These are phyloP conservation scores for Anoura caudifer DNA, from an alignment of 2,113 vertebrate species.

Conservation along the genomic window DNA sequence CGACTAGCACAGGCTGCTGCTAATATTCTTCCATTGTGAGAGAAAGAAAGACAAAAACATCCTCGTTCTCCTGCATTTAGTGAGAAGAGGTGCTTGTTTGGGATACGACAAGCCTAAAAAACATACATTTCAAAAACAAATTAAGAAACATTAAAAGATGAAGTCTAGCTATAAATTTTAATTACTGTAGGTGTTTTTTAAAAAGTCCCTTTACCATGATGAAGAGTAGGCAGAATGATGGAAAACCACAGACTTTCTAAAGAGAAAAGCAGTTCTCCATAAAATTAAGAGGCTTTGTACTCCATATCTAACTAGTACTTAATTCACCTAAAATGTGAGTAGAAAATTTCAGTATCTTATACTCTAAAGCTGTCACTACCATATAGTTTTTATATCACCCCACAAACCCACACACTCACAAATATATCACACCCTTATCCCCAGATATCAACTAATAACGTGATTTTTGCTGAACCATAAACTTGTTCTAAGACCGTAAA, in stretches of 20 bases:
- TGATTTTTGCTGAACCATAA: not conserved
- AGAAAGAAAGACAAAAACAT: slow-evolving; percentile 92
- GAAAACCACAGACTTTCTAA: not conserved
- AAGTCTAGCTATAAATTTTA: slow-evolving; percentile 1
- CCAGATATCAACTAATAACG: not conserved
- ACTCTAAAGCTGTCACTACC: not conserved
- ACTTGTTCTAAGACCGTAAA: not conserved
- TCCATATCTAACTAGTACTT: not conserved
- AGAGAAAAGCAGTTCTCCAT: not conserved
- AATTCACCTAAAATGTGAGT: not conserved
- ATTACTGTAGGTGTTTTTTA: not conserved
- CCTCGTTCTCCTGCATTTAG: slow-evolving; percentile 92
- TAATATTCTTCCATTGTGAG: slow-evolving; percentile 88
- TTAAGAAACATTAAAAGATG: slow-evolving; percentile 38
- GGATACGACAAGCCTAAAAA: slow-evolving; percentile 91
- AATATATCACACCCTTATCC: not conserved
- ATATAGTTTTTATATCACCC: not conserved
- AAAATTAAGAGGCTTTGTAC: not conserved
- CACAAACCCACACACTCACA: not conserved
- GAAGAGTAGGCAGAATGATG: not conserved
- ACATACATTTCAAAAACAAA: slow-evolving; percentile 20
- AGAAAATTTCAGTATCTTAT: not conserved
- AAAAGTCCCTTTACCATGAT: not conserved
- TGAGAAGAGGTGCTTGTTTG: slow-evolving; percentile 90
- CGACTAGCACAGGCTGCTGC: slow-evolving; percentile 94